phyloP scores from a whole-genome alignment of 1,140 invertebrate genomes.

The Orussus abietinus region DNA sequence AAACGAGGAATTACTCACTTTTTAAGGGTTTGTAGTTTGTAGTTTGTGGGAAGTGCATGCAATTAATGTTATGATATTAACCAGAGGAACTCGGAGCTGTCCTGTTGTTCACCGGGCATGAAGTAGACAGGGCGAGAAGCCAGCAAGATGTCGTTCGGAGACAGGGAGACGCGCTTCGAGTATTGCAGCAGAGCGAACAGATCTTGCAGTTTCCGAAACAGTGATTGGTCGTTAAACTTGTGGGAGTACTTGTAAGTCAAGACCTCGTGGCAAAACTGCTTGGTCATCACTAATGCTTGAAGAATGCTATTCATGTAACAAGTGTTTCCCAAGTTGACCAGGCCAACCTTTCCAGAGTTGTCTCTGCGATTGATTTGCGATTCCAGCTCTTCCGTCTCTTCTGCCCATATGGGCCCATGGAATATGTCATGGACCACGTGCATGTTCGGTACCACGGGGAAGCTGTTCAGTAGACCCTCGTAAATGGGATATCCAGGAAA shows the following conservation, averaged over 20 bases:
- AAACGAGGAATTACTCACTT: conserved; percentile 8
- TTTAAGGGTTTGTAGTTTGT: no score
- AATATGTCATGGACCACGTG: conserved; percentile 23
- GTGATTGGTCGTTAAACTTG: conserved; percentile 42
- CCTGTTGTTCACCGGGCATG: conserved; percentile 72
- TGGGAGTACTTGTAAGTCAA: conserved; percentile 32
- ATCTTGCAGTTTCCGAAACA: conserved; percentile 66
- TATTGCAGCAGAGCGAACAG: conserved; percentile 72
- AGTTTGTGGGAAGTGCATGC: background rate
- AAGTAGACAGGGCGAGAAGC: conserved; percentile 73
- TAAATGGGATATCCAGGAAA: conserved; percentile 50
- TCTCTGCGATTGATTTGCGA: conserved; percentile 19
- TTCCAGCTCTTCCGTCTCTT: conserved; percentile 26
- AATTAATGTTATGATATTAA: conserved; percentile 37
- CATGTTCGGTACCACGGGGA: conserved; percentile 22
- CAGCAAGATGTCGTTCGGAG: conserved; percentile 66
- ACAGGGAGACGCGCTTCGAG: conserved; percentile 61
- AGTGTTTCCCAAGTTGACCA: conserved; percentile 81
- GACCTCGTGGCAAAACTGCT: conserved; percentile 62
- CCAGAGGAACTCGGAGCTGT: conserved; percentile 84
- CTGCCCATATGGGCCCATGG: conserved; percentile 27
- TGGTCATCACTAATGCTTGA: conserved; percentile 77
- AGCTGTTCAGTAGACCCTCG: conserved; percentile 23
- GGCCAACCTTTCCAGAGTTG: conserved; percentile 63
- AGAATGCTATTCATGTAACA: conserved; percentile 86